Percentiles rank a stretch among this genome's conserved stretches.
Conservation (phyloP, 2,888 invertebrate genomes). For the Phalera bucephala region DNA sequence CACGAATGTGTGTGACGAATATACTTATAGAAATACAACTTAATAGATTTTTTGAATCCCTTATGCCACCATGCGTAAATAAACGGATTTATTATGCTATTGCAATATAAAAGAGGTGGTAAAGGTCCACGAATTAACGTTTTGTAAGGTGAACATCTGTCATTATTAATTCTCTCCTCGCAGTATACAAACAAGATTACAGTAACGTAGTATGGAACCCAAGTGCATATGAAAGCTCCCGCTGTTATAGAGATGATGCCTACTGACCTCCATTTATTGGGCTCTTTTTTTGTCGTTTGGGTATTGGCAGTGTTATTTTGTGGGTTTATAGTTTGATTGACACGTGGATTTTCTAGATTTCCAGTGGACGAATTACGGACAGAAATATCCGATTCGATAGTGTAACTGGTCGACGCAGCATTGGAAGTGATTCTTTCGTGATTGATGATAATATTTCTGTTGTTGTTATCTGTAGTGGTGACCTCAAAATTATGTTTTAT, state of each 20-base stretch:
- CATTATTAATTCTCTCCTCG: slow-evolving; percentile 66
- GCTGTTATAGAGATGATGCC: slow-evolving; percentile 85
- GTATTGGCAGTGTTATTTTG: slow-evolving; percentile 8
- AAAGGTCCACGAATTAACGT: slow-evolving; percentile 82
- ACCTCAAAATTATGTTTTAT: slow-evolving; percentile 60
- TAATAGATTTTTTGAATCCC: slow-evolving; percentile 82
- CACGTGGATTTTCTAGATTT: slow-evolving; percentile 21
- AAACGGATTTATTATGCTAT: slow-evolving; percentile 85
- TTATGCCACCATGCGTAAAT: slow-evolving; percentile 89
- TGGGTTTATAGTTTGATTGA: slow-evolving; percentile 13
- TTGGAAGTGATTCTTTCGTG: slow-evolving; percentile 28
- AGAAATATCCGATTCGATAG: slow-evolving; percentile 44
- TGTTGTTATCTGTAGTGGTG: slow-evolving; percentile 22
- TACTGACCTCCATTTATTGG: slow-evolving; percentile 84
- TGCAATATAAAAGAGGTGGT: slow-evolving; percentile 83
- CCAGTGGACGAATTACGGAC: slow-evolving; percentile 29
- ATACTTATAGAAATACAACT: slow-evolving; percentile 49
- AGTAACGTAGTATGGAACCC: slow-evolving; percentile 85
- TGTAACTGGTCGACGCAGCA: slow-evolving; percentile 55
- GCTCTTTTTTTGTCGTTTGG: slow-evolving; percentile 56
- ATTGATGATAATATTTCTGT: slow-evolving; percentile 20
- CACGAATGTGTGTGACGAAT: slow-evolving; percentile 20
- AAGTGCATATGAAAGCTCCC: slow-evolving; percentile 83
- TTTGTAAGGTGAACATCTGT: slow-evolving; percentile 71
- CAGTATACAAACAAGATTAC: slow-evolving; percentile 81